These are phyloP conservation scores for Venturia canescens DNA, from an alignment of 1,140 invertebrate genomes.

Conservation along the genomic window DNA sequence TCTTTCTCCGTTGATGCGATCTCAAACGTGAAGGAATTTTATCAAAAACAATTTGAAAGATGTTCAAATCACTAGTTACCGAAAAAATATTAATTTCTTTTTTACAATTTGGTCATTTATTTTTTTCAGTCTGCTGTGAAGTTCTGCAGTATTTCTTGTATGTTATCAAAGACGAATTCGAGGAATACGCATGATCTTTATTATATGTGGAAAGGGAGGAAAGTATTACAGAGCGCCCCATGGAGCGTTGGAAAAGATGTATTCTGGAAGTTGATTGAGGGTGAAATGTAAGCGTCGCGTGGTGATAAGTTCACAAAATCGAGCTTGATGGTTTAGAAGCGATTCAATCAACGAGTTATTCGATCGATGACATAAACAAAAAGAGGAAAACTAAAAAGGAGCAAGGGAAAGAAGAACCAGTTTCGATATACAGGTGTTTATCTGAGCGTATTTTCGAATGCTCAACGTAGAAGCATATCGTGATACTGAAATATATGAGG, in stretches of 20 bases:
- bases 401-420: background rate
- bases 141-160: too few species aligned
- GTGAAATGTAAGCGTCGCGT: slow-evolving; percentile 8
- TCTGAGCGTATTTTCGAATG: slow-evolving; percentile 57
- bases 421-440: slow-evolving; percentile 63
- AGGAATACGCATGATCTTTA: background rate
- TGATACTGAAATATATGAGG: background rate
- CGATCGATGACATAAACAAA: slow-evolving; percentile 54
- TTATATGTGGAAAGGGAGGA: background rate
- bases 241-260: slow-evolving; percentile 16
- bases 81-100: background rate
- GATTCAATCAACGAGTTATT: slow-evolving; percentile 67
- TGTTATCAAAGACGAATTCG: background rate
- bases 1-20: too few species aligned
- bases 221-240: background rate
- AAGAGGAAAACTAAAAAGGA: slow-evolving; percentile 36
- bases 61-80: background rate
- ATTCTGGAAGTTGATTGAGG: background rate
- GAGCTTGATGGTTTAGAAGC: slow-evolving; percentile 68
- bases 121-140: too few species aligned
- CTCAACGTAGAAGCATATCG: slow-evolving; percentile 4
- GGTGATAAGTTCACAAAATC: slow-evolving; percentile 54
- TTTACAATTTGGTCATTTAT: too few species aligned
- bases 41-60: too few species aligned
- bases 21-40: too few species aligned